These are phyloP conservation scores for Brienomyrus brachyistius DNA, from an alignment of 2,113 vertebrate species.

Conservation along the genomic window DNA sequence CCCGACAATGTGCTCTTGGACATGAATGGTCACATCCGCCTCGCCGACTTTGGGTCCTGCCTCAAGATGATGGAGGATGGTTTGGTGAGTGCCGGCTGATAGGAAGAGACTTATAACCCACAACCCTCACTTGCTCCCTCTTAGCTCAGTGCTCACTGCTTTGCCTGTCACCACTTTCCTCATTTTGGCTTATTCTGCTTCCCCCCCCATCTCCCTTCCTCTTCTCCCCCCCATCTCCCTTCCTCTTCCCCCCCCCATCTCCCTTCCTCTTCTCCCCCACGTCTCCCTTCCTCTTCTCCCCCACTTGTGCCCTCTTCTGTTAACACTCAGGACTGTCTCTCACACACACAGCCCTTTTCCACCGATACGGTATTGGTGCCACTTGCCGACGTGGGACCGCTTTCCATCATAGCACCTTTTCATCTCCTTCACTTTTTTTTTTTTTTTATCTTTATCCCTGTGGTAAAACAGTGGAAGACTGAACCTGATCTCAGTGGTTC, in stretches of 20 bases:
- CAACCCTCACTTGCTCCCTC: background rate
- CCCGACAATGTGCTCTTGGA: conserved; percentile 94
- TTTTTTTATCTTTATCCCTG: background rate
- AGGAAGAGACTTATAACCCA: background rate
- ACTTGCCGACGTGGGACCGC: background rate
- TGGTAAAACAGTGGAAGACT: background rate
- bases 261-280: no score
- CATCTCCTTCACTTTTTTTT: background rate
- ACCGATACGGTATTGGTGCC: background rate
- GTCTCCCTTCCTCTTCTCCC: background rate
- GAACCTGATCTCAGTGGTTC: background rate
- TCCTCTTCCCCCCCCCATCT: background rate
- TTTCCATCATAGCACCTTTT: background rate
- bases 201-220: background rate
- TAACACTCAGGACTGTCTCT: background rate
- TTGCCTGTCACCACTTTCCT: background rate
- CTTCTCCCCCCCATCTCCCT: background rate
- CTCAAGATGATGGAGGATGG: conserved; percentile 92
- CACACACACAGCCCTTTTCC: background rate
- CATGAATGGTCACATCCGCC: conserved; percentile 88
- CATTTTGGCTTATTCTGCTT: background rate
- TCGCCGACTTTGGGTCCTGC: conserved; percentile 96
- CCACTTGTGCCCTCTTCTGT: background rate
- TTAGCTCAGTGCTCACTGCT: background rate
- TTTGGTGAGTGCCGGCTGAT: conserved; percentile 67